A percentile compares a stretch with the other conserved stretches of the same genome.
Evolutionary conservation across 2,113 vertebrate species (phyloP).

Genomic region (Corythornis vintsioides): DNA sequence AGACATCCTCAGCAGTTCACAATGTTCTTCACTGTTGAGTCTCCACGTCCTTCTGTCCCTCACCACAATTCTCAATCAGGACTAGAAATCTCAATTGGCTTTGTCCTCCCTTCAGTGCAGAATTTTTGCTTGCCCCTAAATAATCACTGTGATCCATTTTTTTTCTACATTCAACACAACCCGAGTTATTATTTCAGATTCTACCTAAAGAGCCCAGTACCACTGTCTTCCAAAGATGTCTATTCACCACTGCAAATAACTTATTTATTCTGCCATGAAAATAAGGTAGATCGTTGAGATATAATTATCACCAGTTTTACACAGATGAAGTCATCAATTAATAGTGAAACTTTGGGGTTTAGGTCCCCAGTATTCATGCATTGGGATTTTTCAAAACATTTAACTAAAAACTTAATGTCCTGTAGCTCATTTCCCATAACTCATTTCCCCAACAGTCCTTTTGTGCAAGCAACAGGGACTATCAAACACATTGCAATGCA

Average conservation of each 20-base stretch:
- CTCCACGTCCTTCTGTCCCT: not conserved
- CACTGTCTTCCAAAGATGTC: not conserved
- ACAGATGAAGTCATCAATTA: not conserved
- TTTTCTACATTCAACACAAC: not conserved
- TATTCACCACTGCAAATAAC: not conserved
- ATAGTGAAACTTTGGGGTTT: not conserved
- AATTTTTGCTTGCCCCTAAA: not conserved
- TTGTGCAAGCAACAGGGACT: not conserved
- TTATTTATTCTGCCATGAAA: not conserved
- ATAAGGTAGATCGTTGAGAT: not conserved
- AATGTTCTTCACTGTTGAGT: accelerated
- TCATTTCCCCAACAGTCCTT: not conserved
- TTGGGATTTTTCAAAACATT: not conserved
- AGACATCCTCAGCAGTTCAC: not conserved
- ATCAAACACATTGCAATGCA: not conserved
- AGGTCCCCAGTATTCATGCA: not conserved
- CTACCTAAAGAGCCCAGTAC: not conserved
- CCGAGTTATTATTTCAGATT: not conserved
- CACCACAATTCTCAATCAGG: not conserved
- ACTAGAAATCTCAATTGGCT: not conserved
- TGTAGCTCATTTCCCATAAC: not conserved
- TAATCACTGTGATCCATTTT: not conserved
- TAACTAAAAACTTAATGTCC: not conserved
- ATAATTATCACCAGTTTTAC: not conserved
- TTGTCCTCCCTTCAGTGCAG: not conserved